These are phyloP conservation scores for Panurus biarmicus DNA, from an alignment of 2,113 vertebrate genomes.

Conservation along the genomic window DNA sequence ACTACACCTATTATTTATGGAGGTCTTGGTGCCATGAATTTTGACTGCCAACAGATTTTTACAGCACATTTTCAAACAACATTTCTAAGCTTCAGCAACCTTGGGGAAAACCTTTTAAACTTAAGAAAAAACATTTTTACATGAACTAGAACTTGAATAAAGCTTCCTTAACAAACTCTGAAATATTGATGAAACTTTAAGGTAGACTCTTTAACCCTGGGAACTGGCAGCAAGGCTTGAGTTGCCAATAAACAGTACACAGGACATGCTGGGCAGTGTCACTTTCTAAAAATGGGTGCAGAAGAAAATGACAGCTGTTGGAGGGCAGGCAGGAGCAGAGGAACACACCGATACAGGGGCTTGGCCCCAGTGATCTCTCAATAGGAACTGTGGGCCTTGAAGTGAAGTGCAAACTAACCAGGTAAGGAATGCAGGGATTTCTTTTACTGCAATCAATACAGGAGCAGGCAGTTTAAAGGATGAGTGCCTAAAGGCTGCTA, in stretches of 20 bases:
- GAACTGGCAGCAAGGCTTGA: not conserved
- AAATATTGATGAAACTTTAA: not conserved
- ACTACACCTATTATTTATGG: not conserved
- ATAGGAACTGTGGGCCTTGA: not conserved
- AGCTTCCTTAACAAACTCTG: not conserved
- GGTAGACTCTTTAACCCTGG: not conserved
- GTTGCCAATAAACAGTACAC: not conserved
- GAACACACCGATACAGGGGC: not conserved
- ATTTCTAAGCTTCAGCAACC: not conserved
- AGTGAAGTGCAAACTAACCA: not conserved
- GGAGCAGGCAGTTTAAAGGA: not conserved
- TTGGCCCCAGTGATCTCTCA: not conserved
- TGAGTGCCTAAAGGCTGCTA: not conserved
- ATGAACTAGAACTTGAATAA: not conserved
- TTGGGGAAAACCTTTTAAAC: not conserved
- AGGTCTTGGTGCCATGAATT: not conserved
- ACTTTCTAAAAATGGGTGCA: conserved; percentile 51
- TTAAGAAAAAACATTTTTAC: not conserved
- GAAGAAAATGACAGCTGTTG: conserved; percentile 47
- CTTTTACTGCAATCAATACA: not conserved
- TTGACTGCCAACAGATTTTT: not conserved
- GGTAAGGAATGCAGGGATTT: not conserved
- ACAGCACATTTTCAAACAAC: not conserved
- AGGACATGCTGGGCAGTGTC: not conserved
- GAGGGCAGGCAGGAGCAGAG: not conserved